Evolutionary conservation across 2,888 invertebrate species (phyloP), one percentile per base, ranked within the genome.

Genomic region (Caenorhabditis angaria): DNA sequence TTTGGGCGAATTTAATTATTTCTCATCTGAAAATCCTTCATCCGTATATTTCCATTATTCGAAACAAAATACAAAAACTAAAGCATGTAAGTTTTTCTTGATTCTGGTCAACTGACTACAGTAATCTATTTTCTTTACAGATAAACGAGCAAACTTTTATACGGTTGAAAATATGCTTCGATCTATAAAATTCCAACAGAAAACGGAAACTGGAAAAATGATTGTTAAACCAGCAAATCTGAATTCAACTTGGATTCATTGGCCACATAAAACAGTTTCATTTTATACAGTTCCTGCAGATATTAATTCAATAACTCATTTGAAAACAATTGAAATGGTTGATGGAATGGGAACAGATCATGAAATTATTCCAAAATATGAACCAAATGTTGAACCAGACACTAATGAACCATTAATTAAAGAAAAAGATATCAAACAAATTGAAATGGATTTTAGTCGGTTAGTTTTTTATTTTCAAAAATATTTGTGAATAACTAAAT

Each of bases 211-310:
- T 18, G 75, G 75, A 18, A 75, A 75, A 51, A 70, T 75, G 58
- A 62, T 75, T 27, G 70, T 59, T 27, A 58, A 35, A 12, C 67
- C 75, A 2, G 50, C 62, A 27, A 62, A 53, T 50, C 25, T 75
- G 22, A 71, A 75, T 53, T 59, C 61, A 22, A 71, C 70, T 6
- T 75, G 75, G 75, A 75, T 75, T 24, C 75, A 75, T 47, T 75
- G 70, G 73, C 61, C 73, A 14, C 18, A 59, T 27, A 65, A 62
- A 28, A 35, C 29, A 18, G 6, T 63, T 2, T 32, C 57, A 24
- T 65, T 59, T 10, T 56, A 63, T 24, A 47, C 35, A 18, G 58
- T 75, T 6, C 51, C 55, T 0, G 5, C 67, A 0, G n/a, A 27
- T 29, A 54, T 67, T 25, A 75, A 75, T 50, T 64, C 75, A 35